A percentile compares a stretch with the other conserved stretches of the same genome.
Conservation (phyloP, 2,113 vertebrate species). For the Pyrgilauda ruficollis region DNA sequence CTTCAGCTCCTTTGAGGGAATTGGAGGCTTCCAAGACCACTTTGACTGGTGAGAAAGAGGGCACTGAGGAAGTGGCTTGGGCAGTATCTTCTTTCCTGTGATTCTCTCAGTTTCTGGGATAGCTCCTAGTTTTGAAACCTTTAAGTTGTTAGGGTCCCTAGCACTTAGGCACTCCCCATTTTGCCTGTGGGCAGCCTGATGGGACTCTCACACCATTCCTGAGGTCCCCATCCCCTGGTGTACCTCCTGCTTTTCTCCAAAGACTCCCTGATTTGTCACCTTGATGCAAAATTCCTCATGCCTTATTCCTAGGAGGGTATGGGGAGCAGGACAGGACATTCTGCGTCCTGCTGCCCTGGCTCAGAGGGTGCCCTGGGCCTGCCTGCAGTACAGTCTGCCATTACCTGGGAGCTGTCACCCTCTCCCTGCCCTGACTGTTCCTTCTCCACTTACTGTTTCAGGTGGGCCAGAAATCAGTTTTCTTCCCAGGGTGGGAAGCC, state of each 20-base stretch:
- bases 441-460: constrained; percentile 36
- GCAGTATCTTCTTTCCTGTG: not conserved
- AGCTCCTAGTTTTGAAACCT: not conserved
- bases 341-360: accelerated
- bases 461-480: constrained; percentile 83
- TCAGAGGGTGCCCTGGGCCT: not conserved
- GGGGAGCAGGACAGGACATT: not conserved
- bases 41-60: constrained; percentile 82
- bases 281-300: not conserved
- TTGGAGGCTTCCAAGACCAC: constrained; percentile 88
- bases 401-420: accelerated
- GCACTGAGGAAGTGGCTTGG: not conserved
- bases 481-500: constrained; percentile 85
- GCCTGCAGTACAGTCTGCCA: not conserved
- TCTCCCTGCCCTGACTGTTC: not conserved
- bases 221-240: not conserved
- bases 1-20: constrained; percentile 77
- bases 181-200: not conserved
- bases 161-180: accelerated
- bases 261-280: not conserved
- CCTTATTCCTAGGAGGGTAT: not conserved
- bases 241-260: not conserved
- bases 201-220: not conserved
- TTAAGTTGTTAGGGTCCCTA: not conserved
- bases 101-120: not conserved